Base-by-base conservation (phyloP, 1,140 invertebrate genomes). In the Drosophila virilis region DNA sequence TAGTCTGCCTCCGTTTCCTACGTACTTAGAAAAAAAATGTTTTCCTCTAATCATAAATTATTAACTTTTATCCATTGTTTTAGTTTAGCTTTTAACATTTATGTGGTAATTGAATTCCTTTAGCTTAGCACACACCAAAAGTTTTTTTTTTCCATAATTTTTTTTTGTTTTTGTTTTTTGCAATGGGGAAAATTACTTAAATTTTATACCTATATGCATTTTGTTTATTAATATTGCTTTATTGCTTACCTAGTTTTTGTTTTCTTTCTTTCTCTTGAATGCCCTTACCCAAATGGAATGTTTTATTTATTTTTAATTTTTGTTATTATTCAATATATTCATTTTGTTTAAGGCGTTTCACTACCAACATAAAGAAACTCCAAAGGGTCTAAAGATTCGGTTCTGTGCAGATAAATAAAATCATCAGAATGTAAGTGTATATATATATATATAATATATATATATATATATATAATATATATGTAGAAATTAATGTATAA, bases 171-270 rank as follows among this genome's bases (percentile, higher is more conserved):
- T 75, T 58, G 43, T 65, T 74, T 72, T 51, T 77, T 51, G 46
- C 37, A 7, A 42, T 74, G 58, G 61, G 82, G 74, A 81, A 77
- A 80, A 69, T 74, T 62, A 77, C 74, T 55, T 65, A 73, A 65
- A 33, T 61, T 72, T 58, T 64, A 55, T 6, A 9, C 57, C 45
- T 75, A 5, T 13, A 33, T 71, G 38, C 33, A 28, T 50, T 35
- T 15, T 8, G 61, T 22, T 22, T 22, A 40, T 73, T 78, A 73
- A 72, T 90, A 81, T 90, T 90, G 78, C 81, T 88, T 88, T 82
- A 46, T 74, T 74, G 50, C 78, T 80, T 77, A 65, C 65, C 64
- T 79, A 71, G 17, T 60, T 78, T 65, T 52, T 2, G 15, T 45
- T 38, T 32, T 9, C 50, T 13, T 37, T 46, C 46, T 32, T 50